Percentiles rank a stretch among this genome's conserved stretches.
Evolutionary conservation across 1,140 invertebrate genomes (phyloP).

Genomic region (Sarcophaga bullata): DNA sequence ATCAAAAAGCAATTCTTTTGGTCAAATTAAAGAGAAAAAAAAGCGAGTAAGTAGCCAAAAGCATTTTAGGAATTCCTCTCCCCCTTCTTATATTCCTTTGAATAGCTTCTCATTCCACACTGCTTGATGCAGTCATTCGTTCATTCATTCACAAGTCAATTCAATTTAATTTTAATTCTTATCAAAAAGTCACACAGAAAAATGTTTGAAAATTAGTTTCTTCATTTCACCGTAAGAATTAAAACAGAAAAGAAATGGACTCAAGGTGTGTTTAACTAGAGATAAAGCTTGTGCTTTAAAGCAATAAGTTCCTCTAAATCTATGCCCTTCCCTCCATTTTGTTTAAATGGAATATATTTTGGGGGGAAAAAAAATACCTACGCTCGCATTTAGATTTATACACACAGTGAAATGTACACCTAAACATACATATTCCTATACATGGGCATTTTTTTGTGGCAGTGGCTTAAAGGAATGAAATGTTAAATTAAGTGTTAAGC

Average conservation of each 20-base stretch:
- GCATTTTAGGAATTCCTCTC: constrained; percentile 10
- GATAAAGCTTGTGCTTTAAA: neutral
- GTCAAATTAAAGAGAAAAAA: neutral
- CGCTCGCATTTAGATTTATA: neutral
- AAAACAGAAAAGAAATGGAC: neutral
- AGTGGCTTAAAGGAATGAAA: neutral
- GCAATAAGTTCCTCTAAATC: no score
- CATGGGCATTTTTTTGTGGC: neutral
- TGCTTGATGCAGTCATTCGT: neutral
- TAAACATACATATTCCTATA: neutral
- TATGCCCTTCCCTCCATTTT: no score
- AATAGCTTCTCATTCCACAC: neutral
- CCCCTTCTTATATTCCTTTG: neutral
- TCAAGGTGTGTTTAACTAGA: constrained; percentile 10
- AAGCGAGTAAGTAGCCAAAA: constrained; percentile 13
- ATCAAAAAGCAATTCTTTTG: constrained; percentile 13
- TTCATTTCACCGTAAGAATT: constrained; percentile 2
- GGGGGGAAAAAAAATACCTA: neutral
- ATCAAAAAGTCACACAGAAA: constrained; percentile 25
- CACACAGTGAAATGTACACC: neutral
- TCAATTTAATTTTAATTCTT: constrained; percentile 24
- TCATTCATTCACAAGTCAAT: neutral
- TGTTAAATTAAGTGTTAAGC: no score
- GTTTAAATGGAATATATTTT: neutral
- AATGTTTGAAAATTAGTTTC: constrained; percentile 14